phyloP scores from a whole-genome alignment of 1,140 invertebrate genomes.

The Eufriesea mexicana region DNA sequence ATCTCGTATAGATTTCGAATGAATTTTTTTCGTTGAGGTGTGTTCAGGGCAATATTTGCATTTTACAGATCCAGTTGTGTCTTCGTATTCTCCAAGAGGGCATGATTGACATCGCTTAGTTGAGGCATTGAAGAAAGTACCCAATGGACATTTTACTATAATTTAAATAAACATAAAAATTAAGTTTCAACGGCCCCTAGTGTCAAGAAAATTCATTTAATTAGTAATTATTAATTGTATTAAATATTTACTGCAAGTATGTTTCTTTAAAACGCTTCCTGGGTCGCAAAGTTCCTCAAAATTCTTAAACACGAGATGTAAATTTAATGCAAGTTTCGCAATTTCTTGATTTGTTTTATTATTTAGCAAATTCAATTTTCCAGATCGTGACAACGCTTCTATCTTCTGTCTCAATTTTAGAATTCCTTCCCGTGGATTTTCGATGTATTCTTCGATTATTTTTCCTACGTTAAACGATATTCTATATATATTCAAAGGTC shows the following conservation, averaged over 20 bases:
- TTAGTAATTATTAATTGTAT: neutral
- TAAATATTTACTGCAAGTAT: constrained; percentile 69
- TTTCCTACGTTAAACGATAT: constrained; percentile 56
- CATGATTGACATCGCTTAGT: constrained; percentile 84
- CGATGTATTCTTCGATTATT: constrained; percentile 69
- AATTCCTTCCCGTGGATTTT: constrained; percentile 65
- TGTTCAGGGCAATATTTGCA: constrained; percentile 85
- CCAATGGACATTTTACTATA: constrained; percentile 86
- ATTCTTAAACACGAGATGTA: constrained; percentile 68
- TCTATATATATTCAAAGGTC: neutral
- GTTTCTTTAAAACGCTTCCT: constrained; percentile 70
- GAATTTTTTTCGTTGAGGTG: constrained; percentile 84
- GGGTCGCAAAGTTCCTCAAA: constrained; percentile 67
- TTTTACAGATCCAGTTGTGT: constrained; percentile 81
- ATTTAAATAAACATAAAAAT: constrained; percentile 3
- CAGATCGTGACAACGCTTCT: constrained; percentile 56
- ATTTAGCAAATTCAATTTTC: constrained; percentile 67
- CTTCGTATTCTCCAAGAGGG: constrained; percentile 85
- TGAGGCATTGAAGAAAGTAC: constrained; percentile 86
- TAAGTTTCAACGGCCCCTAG: neutral
- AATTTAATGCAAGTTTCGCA: constrained; percentile 68
- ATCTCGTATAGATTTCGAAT: constrained; percentile 83
- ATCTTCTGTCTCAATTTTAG: constrained; percentile 67
- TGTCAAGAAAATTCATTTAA: neutral
- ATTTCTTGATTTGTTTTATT: constrained; percentile 71